Conservation (phyloP, 2,797 vertebrate species). For the Manis javanica region DNA sequence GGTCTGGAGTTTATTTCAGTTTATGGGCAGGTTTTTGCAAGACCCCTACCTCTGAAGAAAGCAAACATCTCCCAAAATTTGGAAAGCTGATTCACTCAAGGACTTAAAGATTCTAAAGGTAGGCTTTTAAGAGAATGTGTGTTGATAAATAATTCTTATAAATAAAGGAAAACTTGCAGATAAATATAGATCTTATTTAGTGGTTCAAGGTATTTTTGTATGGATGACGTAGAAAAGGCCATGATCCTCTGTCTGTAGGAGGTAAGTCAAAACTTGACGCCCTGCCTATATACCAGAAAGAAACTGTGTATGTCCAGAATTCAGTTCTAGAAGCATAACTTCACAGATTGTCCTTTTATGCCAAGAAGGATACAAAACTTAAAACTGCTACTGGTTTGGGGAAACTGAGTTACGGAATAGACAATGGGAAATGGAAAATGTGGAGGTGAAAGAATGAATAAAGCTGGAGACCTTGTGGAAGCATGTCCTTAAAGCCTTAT, state of each 20-base stretch:
- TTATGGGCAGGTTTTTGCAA: conserved; percentile 4
- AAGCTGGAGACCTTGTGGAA: background rate
- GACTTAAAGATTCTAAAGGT: background rate
- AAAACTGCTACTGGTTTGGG: background rate
- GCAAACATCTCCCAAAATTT: background rate
- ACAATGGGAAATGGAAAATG: background rate
- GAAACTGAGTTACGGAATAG: background rate
- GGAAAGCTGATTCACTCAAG: background rate
- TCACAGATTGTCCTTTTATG: background rate
- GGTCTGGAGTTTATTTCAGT: background rate
- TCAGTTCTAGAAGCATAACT: background rate
- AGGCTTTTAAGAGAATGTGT: background rate
- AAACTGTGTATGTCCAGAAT: no score
- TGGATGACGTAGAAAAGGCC: background rate
- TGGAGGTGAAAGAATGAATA: background rate
- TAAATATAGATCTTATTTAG: background rate
- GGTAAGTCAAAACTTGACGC: background rate
- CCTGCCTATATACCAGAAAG: background rate
- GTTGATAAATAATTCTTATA: conserved; percentile 12
- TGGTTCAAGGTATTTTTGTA: background rate
- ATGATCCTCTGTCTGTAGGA: background rate
- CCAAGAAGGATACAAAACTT: background rate
- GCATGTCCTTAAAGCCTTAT: background rate
- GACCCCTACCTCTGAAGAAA: conserved; percentile 2
- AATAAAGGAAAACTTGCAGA: background rate